A percentile compares a stretch with the other conserved stretches of the same genome.
Conservation (phyloP, 92 coral and sea anemone species). For the Parazoanthus swiftii region DNA sequence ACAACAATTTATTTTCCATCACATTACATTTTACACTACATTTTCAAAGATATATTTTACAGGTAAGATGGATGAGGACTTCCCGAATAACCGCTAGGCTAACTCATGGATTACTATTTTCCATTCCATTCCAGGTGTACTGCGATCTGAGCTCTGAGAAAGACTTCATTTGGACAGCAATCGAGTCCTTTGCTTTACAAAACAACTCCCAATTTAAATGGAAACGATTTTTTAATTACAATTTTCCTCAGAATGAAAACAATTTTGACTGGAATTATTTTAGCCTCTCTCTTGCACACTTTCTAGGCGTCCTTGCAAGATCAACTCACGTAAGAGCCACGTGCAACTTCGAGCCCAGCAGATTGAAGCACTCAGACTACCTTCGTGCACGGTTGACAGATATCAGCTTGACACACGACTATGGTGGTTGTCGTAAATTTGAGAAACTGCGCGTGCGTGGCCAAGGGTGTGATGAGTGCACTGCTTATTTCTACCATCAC, state of each 20-base stretch:
- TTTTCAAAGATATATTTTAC: no score
- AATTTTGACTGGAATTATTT: not conserved
- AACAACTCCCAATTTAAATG: not conserved
- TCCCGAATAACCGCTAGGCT: no score
- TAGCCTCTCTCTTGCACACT: not conserved
- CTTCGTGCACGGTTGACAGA: not conserved
- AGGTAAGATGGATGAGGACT: no score
- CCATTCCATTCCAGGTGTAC: not conserved
- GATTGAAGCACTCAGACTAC: not conserved
- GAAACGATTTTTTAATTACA: not conserved
- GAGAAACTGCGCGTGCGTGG: not conserved
- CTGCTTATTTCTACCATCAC: not conserved
- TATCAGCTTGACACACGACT: not conserved
- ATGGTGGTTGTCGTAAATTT: not conserved
- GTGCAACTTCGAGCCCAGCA: not conserved
- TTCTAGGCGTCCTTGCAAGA: not conserved
- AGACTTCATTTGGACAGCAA: not conserved
- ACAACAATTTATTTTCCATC: no score
- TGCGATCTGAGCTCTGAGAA: not conserved
- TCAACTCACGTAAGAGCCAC: not conserved
- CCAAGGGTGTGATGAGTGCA: not conserved
- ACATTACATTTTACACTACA: no score
- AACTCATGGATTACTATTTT: not conserved
- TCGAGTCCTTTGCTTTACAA: not conserved
- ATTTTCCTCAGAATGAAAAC: not conserved